Base-by-base conservation (phyloP, 2,888 invertebrate genomes). In the Coecobrya sp. region DNA sequence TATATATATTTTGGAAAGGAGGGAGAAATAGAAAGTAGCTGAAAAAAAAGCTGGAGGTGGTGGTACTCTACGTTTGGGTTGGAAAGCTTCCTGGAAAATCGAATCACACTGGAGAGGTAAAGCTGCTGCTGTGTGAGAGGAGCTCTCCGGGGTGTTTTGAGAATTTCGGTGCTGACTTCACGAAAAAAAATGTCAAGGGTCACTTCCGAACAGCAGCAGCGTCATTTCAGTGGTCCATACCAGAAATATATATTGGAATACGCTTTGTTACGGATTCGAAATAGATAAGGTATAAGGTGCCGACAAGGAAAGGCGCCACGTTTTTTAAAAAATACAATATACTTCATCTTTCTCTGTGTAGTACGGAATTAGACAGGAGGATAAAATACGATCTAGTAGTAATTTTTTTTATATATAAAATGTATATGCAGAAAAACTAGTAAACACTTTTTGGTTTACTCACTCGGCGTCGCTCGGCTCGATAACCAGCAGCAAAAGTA, bases 381-480 rank as follows among this genome's bases (percentile, higher is more conserved):
- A 59, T 59, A 49, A 49, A 49, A 49, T 59, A 59, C 36, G 36
- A 36, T 2, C 36, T 36, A 36, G 36, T 36, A 36, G 36, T n/a
- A 36, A 4, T 36, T 7, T 36, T 36, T 36, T 36, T 36, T 36
- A 36, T 36, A 36, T 36, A 36, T 36, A 36, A 36, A 36, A 36
- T 7, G 2, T 36, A 36, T 36, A 36, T 36, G 36, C 22, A 11
- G 19, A 59, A 59, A 59, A 19, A 59, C 36, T 82, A 65, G 82
- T 82, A 70, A 88, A 88, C 65, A 65, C 55, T 62, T 84, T 73
- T 87, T 16, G 65, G 62, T 73, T 89, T 62, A 59, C 73, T 45
- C 73, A 89, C 68, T 89, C 84, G 89, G 89, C 84, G 89, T 84
- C 84, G 55, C 89, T 89, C 89, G 89, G 76, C 73, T 73, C 73